These are phyloP conservation scores for Montipora sp. DNA, from an alignment of 64 coral and sea anemone genomes.

Conservation along the genomic window DNA sequence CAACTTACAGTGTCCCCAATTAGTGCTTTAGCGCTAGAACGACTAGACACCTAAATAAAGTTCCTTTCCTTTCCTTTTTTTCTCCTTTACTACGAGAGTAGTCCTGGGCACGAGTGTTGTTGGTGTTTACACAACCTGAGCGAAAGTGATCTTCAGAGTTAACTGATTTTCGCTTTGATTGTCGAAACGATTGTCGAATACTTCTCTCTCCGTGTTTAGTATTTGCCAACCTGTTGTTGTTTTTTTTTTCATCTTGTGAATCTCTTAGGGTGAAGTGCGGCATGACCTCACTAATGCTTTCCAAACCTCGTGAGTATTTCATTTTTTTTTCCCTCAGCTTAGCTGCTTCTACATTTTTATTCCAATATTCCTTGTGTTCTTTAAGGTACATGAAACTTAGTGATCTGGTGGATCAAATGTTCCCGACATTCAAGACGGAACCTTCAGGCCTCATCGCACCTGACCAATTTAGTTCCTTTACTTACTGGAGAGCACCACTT, in stretches of 20 bases:
- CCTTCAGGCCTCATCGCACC: constrained; percentile 74
- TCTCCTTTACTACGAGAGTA: no score
- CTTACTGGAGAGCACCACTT: constrained; percentile 94
- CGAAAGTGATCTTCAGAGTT: no score
- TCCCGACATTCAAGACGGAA: constrained; percentile 81
- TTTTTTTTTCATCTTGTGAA: not conserved
- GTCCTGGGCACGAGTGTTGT: no score
- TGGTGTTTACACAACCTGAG: no score
- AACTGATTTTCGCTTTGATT: no score
- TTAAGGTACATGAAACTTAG: constrained; percentile 82
- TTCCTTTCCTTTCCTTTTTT: no score
- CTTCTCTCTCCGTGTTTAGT: not conserved
- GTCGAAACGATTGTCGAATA: no score
- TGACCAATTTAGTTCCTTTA: constrained; percentile 98
- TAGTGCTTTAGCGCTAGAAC: no score
- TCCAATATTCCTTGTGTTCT: not conserved
- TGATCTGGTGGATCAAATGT: constrained; percentile 99
- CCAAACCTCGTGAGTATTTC: constrained; percentile 92
- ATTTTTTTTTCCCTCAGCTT: not conserved
- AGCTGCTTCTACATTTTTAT: no score
- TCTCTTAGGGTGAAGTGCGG: constrained; percentile 86
- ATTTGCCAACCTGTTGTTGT: not conserved
- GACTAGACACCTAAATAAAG: no score
- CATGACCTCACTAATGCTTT: constrained; percentile 94
- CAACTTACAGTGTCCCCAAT: no score